phyloP scores from a whole-genome alignment of 2,797 vertebrate genomes.

The Lithobates pipiens region DNA sequence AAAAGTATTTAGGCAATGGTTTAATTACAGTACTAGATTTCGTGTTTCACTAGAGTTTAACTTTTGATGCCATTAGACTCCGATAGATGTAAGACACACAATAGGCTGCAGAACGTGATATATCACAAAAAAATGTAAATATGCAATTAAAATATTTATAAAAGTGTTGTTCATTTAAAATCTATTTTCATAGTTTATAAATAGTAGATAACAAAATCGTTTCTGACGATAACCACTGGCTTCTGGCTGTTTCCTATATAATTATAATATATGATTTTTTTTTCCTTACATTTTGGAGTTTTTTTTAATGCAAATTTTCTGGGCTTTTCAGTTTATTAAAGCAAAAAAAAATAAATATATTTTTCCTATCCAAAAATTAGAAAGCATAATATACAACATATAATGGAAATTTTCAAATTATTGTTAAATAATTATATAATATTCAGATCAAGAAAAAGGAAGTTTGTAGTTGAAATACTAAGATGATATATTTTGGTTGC shows the following conservation, averaged over 20 bases:
- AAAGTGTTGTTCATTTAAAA: slow-evolving; percentile 56
- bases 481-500: neutral
- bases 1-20: too few relatives aligned
- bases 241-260: slow-evolving; percentile 12
- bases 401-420: neutral
- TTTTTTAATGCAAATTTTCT: too few relatives aligned
- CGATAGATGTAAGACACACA: neutral
- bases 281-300: neutral
- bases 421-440: neutral
- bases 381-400: too few relatives aligned
- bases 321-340: neutral
- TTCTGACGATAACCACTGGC: slow-evolving; percentile 9
- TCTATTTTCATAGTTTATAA: slow-evolving; percentile 49
- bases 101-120: neutral
- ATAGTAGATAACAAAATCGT: slow-evolving; percentile 32
- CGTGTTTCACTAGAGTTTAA: too few relatives aligned
- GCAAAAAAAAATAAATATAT: too few relatives aligned
- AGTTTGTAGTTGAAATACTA: neutral
- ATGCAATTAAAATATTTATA: slow-evolving; percentile 56
- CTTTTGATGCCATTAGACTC: slow-evolving; percentile 4
- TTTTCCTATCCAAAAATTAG: too few relatives aligned
- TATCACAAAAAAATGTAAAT: slow-evolving; percentile 50
- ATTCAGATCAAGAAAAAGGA: neutral
- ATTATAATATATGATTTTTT: neutral
- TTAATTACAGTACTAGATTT: too few relatives aligned